These are phyloP conservation scores for Bolinopsis microptera DNA, from an alignment of 37 sponge, comb jelly and placozoan genomes.

Conservation along the genomic window DNA sequence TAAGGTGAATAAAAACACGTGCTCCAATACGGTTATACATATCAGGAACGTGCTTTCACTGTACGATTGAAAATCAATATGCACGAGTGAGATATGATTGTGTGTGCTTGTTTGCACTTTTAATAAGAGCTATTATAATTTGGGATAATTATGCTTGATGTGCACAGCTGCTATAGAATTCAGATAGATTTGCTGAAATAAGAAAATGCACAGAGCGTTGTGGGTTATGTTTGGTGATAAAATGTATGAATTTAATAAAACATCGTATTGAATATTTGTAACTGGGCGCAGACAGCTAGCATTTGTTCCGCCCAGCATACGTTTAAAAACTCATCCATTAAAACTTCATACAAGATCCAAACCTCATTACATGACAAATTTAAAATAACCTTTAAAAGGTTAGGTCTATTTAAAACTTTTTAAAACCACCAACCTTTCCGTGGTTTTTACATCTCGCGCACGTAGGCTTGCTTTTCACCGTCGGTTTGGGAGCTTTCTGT, in stretches of 20 bases:
- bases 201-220: not conserved
- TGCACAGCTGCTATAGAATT: not conserved
- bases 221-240: too few species aligned
- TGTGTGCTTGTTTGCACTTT: not conserved
- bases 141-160: not conserved
- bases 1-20: not conserved
- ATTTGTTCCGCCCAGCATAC: not conserved
- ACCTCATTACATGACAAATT: not conserved
- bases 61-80: too few species aligned
- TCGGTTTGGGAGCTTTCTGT: conserved; percentile 22
- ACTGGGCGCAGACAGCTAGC: not conserved
- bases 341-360: not conserved
- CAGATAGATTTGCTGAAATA: not conserved
- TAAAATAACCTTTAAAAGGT: not conserved
- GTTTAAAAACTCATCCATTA: not conserved
- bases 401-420: not conserved
- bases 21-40: not conserved
- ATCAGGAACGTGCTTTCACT: too few species aligned
- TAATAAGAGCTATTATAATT: not conserved
- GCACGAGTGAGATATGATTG: not conserved
- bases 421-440: conserved; percentile 23
- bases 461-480: conserved; percentile 21
- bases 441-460: conserved; percentile 33
- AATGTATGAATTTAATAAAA: not conserved
- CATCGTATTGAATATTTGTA: not conserved